Percentiles rank a stretch among this genome's conserved stretches.
These are phyloP conservation scores for Merodon equestris DNA, from an alignment of 2,888 invertebrate genomes.

Conservation along the genomic window DNA sequence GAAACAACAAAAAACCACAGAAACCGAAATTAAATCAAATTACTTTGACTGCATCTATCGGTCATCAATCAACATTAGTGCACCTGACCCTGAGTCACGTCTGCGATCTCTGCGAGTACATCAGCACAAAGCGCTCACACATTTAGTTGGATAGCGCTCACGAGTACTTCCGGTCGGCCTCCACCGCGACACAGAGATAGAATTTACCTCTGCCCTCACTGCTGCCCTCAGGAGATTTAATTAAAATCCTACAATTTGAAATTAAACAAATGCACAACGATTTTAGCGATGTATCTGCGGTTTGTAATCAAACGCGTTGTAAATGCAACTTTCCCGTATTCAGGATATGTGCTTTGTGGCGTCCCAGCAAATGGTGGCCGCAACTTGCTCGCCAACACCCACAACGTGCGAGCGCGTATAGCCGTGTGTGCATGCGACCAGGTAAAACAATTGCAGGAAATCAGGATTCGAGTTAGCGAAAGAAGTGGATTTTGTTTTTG, in stretches of 20 bases:
- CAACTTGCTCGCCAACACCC: too few relatives aligned
- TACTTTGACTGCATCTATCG: not conserved
- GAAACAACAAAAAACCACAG: not conserved
- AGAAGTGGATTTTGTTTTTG: conserved; percentile 51
- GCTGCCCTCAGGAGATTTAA: conserved; percentile 45
- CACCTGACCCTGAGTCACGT: not conserved
- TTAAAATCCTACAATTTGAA: conserved; percentile 60
- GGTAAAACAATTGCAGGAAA: conserved; percentile 55
- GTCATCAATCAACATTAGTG: not conserved
- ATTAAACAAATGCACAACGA: conserved; percentile 56
- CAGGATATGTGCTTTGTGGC: conserved; percentile 49
- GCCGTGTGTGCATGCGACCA: conserved; percentile 2
- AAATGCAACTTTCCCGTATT: conserved; percentile 36
- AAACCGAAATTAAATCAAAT: conserved; percentile 2
- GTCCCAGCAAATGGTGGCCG: conserved; percentile 2
- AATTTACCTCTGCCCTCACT: too few relatives aligned
- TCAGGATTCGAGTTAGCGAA: conserved; percentile 40
- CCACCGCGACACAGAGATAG: too few relatives aligned
- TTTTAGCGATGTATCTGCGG: conserved; percentile 32
- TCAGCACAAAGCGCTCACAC: too few relatives aligned
- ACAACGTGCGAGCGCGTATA: too few relatives aligned
- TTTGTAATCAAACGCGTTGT: conserved; percentile 42
- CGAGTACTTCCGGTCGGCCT: too few relatives aligned
- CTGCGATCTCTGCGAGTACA: too few relatives aligned
- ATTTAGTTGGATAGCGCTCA: too few relatives aligned